A percentile compares a stretch with the other conserved stretches of the same genome.
phyloP scores from a whole-genome alignment of 2,797 vertebrate genomes.

The Setipinna tenuifilis region DNA sequence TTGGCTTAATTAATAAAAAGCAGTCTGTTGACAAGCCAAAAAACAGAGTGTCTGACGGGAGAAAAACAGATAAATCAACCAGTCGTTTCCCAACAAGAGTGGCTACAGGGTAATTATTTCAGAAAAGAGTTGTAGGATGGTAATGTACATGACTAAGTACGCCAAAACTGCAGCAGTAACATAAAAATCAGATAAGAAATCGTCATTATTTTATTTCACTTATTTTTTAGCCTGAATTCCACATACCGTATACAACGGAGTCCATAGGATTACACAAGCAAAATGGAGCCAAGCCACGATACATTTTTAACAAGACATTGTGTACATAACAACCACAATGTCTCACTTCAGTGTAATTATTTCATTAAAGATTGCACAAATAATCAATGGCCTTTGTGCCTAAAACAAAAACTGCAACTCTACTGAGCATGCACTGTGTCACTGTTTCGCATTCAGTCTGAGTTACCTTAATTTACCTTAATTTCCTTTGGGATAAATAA shows the following conservation, averaged over 20 bases:
- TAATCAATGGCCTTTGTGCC: not conserved
- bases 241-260: not conserved
- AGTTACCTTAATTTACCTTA: too few species aligned
- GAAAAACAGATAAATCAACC: not conserved
- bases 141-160: not conserved
- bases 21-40: not conserved
- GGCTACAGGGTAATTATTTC: not conserved
- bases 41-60: not conserved
- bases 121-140: not conserved
- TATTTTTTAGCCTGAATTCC: too few species aligned
- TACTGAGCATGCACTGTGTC: not conserved
- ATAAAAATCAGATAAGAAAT: not conserved
- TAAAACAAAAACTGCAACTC: not conserved
- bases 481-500: too few species aligned
- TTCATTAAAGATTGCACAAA: not conserved
- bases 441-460: not conserved
- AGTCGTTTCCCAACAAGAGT: not conserved
- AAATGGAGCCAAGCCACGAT: not conserved
- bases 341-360: not conserved
- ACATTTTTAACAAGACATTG: not conserved
- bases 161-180: not conserved
- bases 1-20: constrained; percentile 39
- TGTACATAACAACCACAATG: not conserved
- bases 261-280: not conserved
- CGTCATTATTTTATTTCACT: too few species aligned